Base-by-base conservation (phyloP, 2,113 vertebrate species). In the Tricholaema leucomelas region DNA sequence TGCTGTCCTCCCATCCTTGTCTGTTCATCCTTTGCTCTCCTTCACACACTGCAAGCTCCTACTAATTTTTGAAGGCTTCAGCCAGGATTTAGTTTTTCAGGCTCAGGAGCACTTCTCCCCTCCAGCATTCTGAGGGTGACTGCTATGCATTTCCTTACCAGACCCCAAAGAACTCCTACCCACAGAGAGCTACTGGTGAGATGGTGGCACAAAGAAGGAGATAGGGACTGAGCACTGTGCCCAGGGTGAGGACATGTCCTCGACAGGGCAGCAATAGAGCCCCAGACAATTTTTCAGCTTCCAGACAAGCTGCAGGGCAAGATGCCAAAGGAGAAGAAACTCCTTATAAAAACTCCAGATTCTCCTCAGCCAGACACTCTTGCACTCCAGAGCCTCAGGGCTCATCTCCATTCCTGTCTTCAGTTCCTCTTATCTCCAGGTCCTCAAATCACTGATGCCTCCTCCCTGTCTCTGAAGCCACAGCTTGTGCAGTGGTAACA, bases 351-450 rank as follows among this genome's bases (percentile, higher is more conserved):
- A 54, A 56, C 15, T 19, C 35, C 12, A 23, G 4, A 10, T 75
- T 42, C 8, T 72, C 31, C 70, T 75, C 30, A 74, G 44, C 12
- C 77, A 79, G 71, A 71, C 27, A 35, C 28, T 16, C 23, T 55
- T 10, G 27, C 28, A 38, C 18, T 36, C 9, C 55, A 65, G 4
- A 67, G 31, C 44, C 38, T 31, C 64, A 15, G 38, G 50, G 31
- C 54, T 70, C 2, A 0, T 46, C 54, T 76, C 44, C 2, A 0
- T 35, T 44, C 48, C 23, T 50, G 23, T 50, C 48, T 50, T 50
- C 48, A 25, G 48, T 50, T 24, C 24, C 48, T 50, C 48, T 50
- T 50, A 50, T 25, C 75, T 71, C 46, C 78, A 75, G 63, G 36
- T 73, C 42, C 60, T 46, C 61, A 63, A 19, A 31, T 20, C 79